These are phyloP conservation scores for Lineus longissimus DNA, from an alignment of 1,140 invertebrate genomes.

Conservation along the genomic window DNA sequence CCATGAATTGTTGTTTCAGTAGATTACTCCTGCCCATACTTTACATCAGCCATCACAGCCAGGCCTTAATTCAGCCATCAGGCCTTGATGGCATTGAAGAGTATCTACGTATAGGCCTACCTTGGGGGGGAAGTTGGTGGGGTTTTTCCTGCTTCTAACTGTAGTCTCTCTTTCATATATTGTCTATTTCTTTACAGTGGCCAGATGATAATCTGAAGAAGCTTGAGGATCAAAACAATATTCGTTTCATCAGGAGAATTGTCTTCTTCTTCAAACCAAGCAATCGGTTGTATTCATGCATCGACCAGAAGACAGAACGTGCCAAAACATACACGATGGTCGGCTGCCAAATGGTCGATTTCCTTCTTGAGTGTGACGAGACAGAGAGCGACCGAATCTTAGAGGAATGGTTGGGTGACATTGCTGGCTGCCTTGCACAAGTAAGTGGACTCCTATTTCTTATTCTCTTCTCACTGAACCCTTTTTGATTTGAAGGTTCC, in stretches of 20 bases:
- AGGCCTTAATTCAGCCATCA: no score
- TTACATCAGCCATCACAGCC: no score
- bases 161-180: no score
- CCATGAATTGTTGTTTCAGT: no score
- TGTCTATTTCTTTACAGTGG: slow-evolving; percentile 48
- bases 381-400: slow-evolving; percentile 60
- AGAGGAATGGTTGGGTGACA: slow-evolving; percentile 75
- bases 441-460: slow-evolving; percentile 34
- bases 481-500: no score
- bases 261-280: slow-evolving; percentile 84
- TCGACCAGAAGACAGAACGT: slow-evolving; percentile 65
- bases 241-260: slow-evolving; percentile 71
- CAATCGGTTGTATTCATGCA: slow-evolving; percentile 69
- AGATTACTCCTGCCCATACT: no score
- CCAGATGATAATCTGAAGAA: slow-evolving; percentile 58
- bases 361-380: slow-evolving; percentile 63
- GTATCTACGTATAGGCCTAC: no score
- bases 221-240: slow-evolving; percentile 66
- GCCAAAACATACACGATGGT: slow-evolving; percentile 65
- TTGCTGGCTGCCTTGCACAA: slow-evolving; percentile 67
- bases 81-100: no score
- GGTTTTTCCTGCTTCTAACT: no score
- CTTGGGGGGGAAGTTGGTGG: no score
- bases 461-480: no score
- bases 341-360: slow-evolving; percentile 75